These are phyloP conservation scores for Eremobia ochroleuca DNA, from an alignment of 2,888 invertebrate genomes.

Conservation along the genomic window DNA sequence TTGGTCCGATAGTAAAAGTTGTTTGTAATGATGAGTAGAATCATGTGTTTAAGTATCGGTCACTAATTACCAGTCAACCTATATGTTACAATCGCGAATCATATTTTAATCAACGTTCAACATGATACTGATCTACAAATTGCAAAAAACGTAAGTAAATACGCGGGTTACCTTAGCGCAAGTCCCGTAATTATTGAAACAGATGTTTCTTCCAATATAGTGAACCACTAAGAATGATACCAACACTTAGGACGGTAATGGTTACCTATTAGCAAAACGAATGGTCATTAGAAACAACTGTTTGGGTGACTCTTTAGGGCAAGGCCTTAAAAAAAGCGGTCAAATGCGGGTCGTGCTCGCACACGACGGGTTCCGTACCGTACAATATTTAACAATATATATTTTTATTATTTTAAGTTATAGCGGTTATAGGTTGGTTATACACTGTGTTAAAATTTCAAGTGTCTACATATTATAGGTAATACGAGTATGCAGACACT, in stretches of 20 bases:
- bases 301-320: constrained; percentile 15
- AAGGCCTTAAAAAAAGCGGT: not conserved
- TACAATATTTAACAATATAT: too few species aligned
- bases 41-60: too few species aligned
- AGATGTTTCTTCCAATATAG: not conserved
- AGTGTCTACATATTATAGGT: not conserved
- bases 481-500: too few species aligned
- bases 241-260: constrained; percentile 18
- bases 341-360: not conserved
- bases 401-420: not conserved
- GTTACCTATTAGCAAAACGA: constrained; percentile 24
- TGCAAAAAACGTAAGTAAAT: too few species aligned
- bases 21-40: too few species aligned
- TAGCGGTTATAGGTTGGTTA: not conserved
- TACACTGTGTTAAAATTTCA: not conserved
- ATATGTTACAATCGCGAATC: too few species aligned
- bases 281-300: constrained; percentile 29
- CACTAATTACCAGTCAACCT: too few species aligned
- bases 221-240: constrained; percentile 27
- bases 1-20: too few species aligned
- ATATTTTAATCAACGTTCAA: too few species aligned
- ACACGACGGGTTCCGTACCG: not conserved
- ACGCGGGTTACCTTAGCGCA: too few species aligned
- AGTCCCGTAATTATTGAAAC: constrained; percentile 25
- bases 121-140: too few species aligned